Evolutionary conservation across 2,888 invertebrate genomes (phyloP).

Genomic region (Pseudoips prasinana): DNA sequence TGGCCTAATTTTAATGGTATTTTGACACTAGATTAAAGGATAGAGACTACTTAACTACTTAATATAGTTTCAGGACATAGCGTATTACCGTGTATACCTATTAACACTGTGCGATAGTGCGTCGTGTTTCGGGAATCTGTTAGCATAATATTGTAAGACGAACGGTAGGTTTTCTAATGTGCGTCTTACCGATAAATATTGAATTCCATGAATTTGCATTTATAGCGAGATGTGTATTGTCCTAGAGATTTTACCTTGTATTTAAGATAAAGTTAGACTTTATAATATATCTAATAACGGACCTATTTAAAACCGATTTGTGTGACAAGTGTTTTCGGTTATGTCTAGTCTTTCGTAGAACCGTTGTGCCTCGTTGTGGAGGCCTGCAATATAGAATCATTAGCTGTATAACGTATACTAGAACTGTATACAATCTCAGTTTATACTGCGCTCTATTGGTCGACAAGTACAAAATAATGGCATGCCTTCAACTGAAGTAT

Average conservation of each 20-base stretch:
- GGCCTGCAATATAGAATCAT: constrained; percentile 42
- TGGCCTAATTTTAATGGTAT: constrained; percentile 27
- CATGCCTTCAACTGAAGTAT: constrained; percentile 52
- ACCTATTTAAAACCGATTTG: constrained; percentile 63
- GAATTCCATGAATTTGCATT: constrained; percentile 83
- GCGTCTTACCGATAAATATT: constrained; percentile 70
- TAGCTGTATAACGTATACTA: constrained; percentile 34
- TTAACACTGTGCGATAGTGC: constrained; percentile 27
- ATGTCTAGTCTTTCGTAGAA: constrained; percentile 60
- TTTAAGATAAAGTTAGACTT: constrained; percentile 73
- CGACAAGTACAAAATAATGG: constrained; percentile 74
- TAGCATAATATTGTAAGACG: constrained; percentile 78
- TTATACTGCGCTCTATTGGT: constrained; percentile 59
- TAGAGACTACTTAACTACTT: constrained; percentile 31
- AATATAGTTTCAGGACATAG: constrained; percentile 26
- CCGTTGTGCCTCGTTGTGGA: constrained; percentile 52
- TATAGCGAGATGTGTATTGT: constrained; percentile 79
- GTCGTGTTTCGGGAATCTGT: constrained; percentile 59
- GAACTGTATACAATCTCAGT: constrained; percentile 43
- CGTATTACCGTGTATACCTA: constrained; percentile 13
- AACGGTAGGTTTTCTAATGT: constrained; percentile 35
- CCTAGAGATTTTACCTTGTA: constrained; percentile 79
- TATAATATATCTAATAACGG: constrained; percentile 41
- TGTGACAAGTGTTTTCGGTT: constrained; percentile 68
- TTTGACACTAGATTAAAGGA: constrained; percentile 32